Evolutionary conservation across 1,140 invertebrate species (phyloP).

Genomic region (Heliothis virescens): DNA sequence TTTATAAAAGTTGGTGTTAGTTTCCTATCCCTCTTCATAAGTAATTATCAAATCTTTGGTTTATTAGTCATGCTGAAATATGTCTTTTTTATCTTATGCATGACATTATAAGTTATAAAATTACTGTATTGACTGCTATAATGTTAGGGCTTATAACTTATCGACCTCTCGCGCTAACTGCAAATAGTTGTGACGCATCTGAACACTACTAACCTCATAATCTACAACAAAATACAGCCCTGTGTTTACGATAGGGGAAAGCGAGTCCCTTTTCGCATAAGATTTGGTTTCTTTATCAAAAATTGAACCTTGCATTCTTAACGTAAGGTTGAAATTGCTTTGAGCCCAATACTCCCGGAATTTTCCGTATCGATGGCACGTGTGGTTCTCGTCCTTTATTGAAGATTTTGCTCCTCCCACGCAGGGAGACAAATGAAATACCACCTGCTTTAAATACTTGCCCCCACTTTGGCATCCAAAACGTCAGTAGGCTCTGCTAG

Average conservation of each 20-base stretch:
- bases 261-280: conserved; percentile 72
- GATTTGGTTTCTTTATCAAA: conserved; percentile 51
- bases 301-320: conserved; percentile 53
- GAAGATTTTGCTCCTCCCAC: conserved; percentile 70
- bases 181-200: conserved; percentile 11
- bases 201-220: conserved; percentile 38
- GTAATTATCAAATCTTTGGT: no score
- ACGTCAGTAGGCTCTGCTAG: conserved; percentile 31
- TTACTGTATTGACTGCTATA: no score
- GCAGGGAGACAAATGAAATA: conserved; percentile 72
- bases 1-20: no score
- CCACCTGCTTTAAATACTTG: conserved; percentile 75
- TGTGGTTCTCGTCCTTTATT: conserved; percentile 79
- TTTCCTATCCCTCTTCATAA: no score
- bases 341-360: conserved; percentile 57
- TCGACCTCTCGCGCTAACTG: no score
- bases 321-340: conserved; percentile 50
- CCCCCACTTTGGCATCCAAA: conserved; percentile 65
- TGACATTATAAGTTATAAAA: no score
- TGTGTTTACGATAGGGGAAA: conserved; percentile 81
- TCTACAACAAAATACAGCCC: conserved; percentile 74
- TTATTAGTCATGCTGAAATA: no score
- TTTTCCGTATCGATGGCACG: conserved; percentile 76
- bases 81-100: no score
- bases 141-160: no score